Percentiles rank a stretch among this genome's conserved stretches.
These are phyloP conservation scores for Uria lomvia DNA, from an alignment of 2,113 vertebrate genomes.

Conservation along the genomic window DNA sequence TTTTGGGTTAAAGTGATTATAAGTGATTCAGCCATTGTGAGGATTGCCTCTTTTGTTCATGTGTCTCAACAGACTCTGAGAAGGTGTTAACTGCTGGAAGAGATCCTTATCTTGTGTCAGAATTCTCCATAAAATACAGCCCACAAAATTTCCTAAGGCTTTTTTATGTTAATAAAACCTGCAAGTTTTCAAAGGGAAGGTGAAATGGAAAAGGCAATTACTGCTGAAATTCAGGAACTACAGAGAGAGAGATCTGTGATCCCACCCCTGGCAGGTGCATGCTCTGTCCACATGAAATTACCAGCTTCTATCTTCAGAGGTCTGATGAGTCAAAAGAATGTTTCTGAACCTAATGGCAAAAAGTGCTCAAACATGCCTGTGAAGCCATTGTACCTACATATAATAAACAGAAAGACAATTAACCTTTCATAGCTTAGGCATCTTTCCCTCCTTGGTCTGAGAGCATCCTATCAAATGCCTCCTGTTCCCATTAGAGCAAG, in stretches of 20 bases:
- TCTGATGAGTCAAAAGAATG: neutral
- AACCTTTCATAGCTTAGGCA: neutral
- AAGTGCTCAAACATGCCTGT: neutral
- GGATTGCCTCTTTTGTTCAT: neutral
- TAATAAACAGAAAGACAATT: neutral
- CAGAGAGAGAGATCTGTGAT: neutral
- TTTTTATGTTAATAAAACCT: slow-evolving; percentile 40
- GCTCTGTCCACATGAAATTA: neutral
- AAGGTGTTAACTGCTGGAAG: neutral
- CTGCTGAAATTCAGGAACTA: neutral
- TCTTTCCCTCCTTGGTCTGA: neutral
- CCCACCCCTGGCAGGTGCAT: neutral
- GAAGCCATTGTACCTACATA: neutral
- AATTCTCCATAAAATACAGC: slow-evolving; percentile 9
- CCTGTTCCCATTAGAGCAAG: neutral
- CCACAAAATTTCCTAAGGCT: slow-evolving; percentile 10
- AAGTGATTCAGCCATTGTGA: neutral
- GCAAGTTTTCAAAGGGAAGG: neutral
- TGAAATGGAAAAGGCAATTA: slow-evolving; percentile 10
- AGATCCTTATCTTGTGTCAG: neutral
- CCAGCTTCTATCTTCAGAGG: neutral
- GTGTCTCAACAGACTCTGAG: neutral
- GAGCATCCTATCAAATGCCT: neutral
- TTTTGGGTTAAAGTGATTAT: neutral
- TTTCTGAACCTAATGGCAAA: neutral